Conservation (phyloP, 2,888 invertebrate species). For the Tribolium freemani region DNA sequence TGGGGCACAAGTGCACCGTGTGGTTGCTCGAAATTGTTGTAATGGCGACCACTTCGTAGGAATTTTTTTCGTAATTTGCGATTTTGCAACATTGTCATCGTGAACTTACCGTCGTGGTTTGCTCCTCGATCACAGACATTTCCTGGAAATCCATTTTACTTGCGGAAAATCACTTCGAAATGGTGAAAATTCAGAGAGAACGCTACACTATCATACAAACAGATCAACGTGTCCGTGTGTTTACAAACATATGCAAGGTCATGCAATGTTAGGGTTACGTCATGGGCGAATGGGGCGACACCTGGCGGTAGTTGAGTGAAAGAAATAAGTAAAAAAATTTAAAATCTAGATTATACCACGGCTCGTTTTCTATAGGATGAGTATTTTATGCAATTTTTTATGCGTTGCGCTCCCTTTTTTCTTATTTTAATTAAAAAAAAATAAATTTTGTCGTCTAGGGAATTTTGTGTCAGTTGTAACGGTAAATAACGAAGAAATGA, state of each 20-base stretch:
- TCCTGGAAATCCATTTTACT: conserved; percentile 75
- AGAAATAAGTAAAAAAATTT: too few species aligned
- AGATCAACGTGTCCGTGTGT: conserved; percentile 76
- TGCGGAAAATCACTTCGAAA: conserved; percentile 45
- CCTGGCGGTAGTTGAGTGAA: not conserved
- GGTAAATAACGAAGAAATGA: too few species aligned
- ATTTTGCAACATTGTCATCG: conserved; percentile 49
- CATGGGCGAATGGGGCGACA: not conserved
- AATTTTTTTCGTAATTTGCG: not conserved
- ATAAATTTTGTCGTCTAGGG: too few species aligned
- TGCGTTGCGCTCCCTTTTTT: too few species aligned
- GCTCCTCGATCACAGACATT: conserved; percentile 76
- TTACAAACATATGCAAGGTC: conserved; percentile 85
- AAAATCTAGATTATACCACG: too few species aligned
- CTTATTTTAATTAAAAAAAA: too few species aligned
- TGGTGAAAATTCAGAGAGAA: not conserved
- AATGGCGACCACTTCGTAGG: too few species aligned
- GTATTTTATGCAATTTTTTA: too few species aligned
- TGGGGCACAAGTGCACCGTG: too few species aligned
- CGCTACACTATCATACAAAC: conserved; percentile 55
- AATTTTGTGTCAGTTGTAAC: too few species aligned
- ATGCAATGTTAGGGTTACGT: conserved; percentile 67
- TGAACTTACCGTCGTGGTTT: conserved; percentile 73
- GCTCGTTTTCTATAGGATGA: too few species aligned
- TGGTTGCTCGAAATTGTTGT: too few species aligned